Evolutionary conservation across 23 tunicate genomes (phyloP).

Genomic region (Halocynthia roretzi): DNA sequence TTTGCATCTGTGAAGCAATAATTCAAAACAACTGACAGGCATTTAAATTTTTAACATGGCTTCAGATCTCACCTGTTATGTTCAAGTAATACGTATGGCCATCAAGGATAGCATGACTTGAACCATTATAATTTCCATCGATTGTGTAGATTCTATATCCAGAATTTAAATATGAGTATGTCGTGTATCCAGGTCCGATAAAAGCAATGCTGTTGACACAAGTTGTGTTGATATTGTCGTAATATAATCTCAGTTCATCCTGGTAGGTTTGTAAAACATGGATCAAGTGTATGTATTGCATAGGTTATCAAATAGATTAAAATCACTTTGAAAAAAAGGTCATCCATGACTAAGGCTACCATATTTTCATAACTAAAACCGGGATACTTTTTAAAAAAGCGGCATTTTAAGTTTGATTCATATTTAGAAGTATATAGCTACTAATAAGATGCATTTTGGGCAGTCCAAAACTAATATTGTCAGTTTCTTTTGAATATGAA

Average conservation of each 20-base stretch:
- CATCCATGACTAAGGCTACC: too few relatives aligned
- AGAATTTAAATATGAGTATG: constrained; percentile 61
- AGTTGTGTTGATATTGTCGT: constrained; percentile 41
- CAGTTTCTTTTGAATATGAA: too few relatives aligned
- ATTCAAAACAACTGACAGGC: background rate
- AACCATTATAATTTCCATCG: constrained; percentile 67
- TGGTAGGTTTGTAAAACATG: background rate
- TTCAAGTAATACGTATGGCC: constrained; percentile 51
- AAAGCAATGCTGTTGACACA: constrained; percentile 36
- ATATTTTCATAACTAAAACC: too few relatives aligned
- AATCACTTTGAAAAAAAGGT: too few relatives aligned
- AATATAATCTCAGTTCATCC: constrained; percentile 75
- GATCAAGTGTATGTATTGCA: too few relatives aligned
- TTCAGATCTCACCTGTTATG: constrained; percentile 31
- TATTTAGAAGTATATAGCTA: too few relatives aligned
- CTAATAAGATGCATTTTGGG: too few relatives aligned
- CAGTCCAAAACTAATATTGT: too few relatives aligned
- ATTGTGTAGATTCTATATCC: constrained; percentile 72
- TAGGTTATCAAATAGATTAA: too few relatives aligned
- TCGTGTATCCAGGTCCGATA: constrained; percentile 81
- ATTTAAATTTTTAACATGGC: background rate
- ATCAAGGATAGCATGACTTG: constrained; percentile 49
- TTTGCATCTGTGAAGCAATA: constrained; percentile 42
- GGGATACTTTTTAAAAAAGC: too few relatives aligned
- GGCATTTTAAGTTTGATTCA: too few relatives aligned